phyloP scores from a whole-genome alignment of 2,888 invertebrate species.

The Apamea monoglypha region DNA sequence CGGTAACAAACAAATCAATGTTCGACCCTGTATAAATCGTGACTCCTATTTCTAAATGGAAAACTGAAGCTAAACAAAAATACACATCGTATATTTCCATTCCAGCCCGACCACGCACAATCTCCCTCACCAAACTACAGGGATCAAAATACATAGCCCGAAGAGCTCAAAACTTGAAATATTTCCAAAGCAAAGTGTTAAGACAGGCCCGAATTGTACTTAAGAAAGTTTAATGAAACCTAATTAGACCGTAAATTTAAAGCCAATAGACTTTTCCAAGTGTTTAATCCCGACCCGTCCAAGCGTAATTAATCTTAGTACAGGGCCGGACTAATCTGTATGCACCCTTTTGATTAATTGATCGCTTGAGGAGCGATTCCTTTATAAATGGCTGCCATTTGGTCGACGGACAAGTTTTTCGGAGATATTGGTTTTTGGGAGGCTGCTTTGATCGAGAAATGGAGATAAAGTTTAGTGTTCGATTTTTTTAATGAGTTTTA shows the following conservation, averaged over 20 bases:
- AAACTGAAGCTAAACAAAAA: slow-evolving; percentile 3
- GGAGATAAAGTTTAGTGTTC: not conserved
- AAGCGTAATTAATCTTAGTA: slow-evolving; percentile 73
- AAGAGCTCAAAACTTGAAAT: slow-evolving; percentile 57
- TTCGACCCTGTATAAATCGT: not conserved
- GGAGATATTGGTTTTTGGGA: slow-evolving; percentile 55
- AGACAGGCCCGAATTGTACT: slow-evolving; percentile 66
- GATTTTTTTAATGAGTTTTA: not conserved
- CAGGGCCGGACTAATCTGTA: slow-evolving; percentile 64
- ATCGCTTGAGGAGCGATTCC: slow-evolving; percentile 59
- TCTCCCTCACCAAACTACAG: not conserved
- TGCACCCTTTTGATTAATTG: slow-evolving; percentile 65
- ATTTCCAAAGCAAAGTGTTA: slow-evolving; percentile 55
- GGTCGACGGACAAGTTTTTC: slow-evolving; percentile 52
- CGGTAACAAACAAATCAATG: not conserved
- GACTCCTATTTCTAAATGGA: not conserved
- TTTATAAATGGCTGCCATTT: slow-evolving; percentile 61
- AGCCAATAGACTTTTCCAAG: slow-evolving; percentile 77
- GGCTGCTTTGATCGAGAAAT: slow-evolving; percentile 23
- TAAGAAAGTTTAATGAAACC: slow-evolving; percentile 76
- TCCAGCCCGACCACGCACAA: not conserved
- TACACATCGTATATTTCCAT: not conserved
- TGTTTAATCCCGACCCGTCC: slow-evolving; percentile 76
- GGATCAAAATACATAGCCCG: slow-evolving; percentile 18
- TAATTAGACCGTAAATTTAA: slow-evolving; percentile 79